Evolutionary conservation across 2,113 vertebrate species (phyloP).

Genomic region (Regulus satrapa): DNA sequence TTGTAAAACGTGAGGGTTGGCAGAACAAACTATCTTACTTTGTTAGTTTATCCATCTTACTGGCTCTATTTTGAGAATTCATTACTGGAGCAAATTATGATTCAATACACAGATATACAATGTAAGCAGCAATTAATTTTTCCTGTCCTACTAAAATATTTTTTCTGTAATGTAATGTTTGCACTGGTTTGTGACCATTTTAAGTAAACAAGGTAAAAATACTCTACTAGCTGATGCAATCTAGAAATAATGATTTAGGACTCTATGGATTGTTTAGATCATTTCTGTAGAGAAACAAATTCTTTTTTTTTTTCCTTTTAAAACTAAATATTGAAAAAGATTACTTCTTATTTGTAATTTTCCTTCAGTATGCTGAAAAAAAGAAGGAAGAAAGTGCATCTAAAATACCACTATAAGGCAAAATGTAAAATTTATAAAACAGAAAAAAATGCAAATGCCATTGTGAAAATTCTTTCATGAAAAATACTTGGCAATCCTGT

Average conservation of each 20-base stretch:
- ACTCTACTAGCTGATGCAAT: not conserved
- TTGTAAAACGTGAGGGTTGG: not conserved
- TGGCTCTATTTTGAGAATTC: slow-evolving; percentile 11
- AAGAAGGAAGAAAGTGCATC: not conserved
- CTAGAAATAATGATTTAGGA: not conserved
- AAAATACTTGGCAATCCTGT: not conserved
- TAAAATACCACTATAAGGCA: not conserved
- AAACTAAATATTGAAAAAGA: not conserved
- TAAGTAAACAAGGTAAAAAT: not conserved
- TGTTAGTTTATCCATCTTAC: slow-evolving; percentile 21
- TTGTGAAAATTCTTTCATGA: not conserved
- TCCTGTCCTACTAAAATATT: not conserved
- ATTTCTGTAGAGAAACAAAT: not conserved
- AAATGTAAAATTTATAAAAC: not conserved
- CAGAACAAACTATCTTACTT: slow-evolving; percentile 2
- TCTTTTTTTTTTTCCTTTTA: not conserved
- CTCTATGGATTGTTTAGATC: not conserved
- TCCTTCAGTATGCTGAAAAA: not conserved
- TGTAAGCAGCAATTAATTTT: not conserved
- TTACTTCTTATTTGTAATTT: not conserved
- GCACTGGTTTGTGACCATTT: not conserved
- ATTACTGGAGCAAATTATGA: not conserved
- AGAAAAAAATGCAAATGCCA: not conserved
- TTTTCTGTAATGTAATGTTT: not conserved
- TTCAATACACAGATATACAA: not conserved